Conservation (phyloP, 1,140 invertebrate species). For the Neodiprion virginianus region DNA sequence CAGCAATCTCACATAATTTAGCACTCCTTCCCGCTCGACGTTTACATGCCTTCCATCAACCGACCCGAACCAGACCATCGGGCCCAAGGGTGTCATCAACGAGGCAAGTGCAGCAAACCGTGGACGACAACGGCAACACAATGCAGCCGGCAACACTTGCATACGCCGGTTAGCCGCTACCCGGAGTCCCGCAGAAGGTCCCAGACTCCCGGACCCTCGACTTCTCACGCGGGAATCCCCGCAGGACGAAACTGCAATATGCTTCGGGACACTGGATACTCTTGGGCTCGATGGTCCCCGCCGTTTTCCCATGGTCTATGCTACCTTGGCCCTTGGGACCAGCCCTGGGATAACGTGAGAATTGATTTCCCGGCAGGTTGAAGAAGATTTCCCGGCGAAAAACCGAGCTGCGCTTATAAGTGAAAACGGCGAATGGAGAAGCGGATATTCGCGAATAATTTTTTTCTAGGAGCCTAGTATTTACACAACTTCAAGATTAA, state of each 20-base stretch:
- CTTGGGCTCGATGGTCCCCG: conserved; percentile 45
- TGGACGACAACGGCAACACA: conserved; percentile 33
- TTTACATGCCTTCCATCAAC: no score
- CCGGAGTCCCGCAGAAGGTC: neutral
- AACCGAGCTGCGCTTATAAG: neutral
- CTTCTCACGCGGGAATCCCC: conserved; percentile 51
- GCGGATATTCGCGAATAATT: no score
- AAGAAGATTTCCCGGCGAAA: neutral
- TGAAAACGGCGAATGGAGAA: neutral
- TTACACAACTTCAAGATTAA: no score
- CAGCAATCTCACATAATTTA: no score
- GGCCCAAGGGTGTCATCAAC: conserved; percentile 24
- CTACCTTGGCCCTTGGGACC: conserved; percentile 43
- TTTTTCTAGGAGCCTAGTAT: no score
- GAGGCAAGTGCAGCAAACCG: conserved; percentile 23
- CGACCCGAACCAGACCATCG: no score
- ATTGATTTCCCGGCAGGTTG: conserved; percentile 30
- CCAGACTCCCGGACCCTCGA: conserved; percentile 25
- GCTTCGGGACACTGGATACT: conserved; percentile 51
- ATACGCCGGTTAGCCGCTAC: conserved; percentile 26
- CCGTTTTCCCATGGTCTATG: conserved; percentile 54
- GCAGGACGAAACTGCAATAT: conserved; percentile 53
- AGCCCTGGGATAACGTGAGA: conserved; percentile 58
- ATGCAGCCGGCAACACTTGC: conserved; percentile 41
- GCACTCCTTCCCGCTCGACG: no score